Base-by-base conservation (phyloP, 1,140 invertebrate genomes). In the Steinernema feltiae region DNA sequence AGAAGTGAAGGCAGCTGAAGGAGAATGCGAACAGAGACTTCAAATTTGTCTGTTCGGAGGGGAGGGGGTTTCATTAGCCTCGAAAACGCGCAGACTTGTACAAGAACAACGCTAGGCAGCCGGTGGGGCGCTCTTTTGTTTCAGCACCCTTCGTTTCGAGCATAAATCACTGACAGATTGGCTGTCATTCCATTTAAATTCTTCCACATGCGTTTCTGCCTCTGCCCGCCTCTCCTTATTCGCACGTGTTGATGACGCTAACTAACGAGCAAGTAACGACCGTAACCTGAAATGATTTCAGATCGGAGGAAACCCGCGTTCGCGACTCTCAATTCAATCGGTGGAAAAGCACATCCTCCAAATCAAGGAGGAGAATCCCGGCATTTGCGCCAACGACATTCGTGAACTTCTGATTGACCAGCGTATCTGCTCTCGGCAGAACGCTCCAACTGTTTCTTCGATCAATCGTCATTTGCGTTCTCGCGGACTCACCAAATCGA, bases 241-340 rank as follows among this genome's bases (percentile, higher is more conserved):
- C 53, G n/a, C 53, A 63, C 15, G n/a, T 46, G 41, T 46, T 46
- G n/a, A 63, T 63, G 24, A 27, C 53, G 53, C 12, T 17, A 12
- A 27, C 24, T 27, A 63, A 63, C 53, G 53, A 63, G 53, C 35
- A 41, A 41, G 18, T 63, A 63, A 27, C 53, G 15, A 63, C 53
- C 53, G 53, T 63, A 63, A 63, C 24, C 53, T 7, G 15, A 63
- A 63, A 7, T 41, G 53, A 17, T 76, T 82, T 46, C 69, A 84
- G 83, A 84, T 85, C 46, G 83, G 83, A 18, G 83, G 83, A 31
- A 84, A 81, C 31, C 80, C 83, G 17, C 76, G 83, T 0, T 72
- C 74, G 7, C 76, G 83, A 12, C 35, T 82, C 7, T 74, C 82
- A 17, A 82, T 84, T 7, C 82, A 83, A 70, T 69, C 77, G 18